Percentiles rank a stretch among this genome's conserved stretches.
These are phyloP conservation scores for Xerus inauris DNA, from an alignment of 2,113 vertebrate genomes.

Conservation along the genomic window DNA sequence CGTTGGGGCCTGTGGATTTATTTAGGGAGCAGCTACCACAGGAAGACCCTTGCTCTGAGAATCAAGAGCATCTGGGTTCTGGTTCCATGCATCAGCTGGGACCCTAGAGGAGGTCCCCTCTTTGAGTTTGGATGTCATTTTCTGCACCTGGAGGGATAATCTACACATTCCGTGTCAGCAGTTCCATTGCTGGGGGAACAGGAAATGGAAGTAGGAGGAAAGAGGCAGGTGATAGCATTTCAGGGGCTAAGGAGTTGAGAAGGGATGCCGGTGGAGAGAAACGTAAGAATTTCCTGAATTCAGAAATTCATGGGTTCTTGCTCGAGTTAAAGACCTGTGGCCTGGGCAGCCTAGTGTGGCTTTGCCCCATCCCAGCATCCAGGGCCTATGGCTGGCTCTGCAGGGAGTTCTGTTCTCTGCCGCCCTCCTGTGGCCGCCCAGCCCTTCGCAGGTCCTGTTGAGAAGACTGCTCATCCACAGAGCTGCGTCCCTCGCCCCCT, in stretches of 20 bases:
- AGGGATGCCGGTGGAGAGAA: neutral
- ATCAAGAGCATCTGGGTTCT: neutral
- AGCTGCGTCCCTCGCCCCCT: conserved; percentile 61
- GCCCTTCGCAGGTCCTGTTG: neutral
- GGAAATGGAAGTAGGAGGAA: neutral
- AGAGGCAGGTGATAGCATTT: neutral
- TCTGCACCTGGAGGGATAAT: neutral
- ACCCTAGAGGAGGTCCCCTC: neutral
- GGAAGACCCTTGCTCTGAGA: neutral
- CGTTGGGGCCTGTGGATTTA: neutral
- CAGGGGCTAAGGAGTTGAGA: neutral
- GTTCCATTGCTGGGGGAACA: neutral
- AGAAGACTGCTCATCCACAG: neutral
- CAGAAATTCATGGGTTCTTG: neutral
- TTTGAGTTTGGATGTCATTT: neutral
- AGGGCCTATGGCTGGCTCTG: neutral
- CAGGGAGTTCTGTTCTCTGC: conserved; percentile 58
- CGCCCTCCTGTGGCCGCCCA: conserved; percentile 75
- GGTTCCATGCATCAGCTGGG: neutral
- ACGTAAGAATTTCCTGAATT: neutral
- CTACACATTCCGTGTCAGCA: neutral
- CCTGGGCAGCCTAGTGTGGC: neutral
- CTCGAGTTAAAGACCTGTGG: neutral
- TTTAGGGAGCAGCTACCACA: neutral
- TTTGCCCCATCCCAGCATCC: neutral